Conservation (phyloP, 2,797 vertebrate genomes). For the Lepus oiostolus region DNA sequence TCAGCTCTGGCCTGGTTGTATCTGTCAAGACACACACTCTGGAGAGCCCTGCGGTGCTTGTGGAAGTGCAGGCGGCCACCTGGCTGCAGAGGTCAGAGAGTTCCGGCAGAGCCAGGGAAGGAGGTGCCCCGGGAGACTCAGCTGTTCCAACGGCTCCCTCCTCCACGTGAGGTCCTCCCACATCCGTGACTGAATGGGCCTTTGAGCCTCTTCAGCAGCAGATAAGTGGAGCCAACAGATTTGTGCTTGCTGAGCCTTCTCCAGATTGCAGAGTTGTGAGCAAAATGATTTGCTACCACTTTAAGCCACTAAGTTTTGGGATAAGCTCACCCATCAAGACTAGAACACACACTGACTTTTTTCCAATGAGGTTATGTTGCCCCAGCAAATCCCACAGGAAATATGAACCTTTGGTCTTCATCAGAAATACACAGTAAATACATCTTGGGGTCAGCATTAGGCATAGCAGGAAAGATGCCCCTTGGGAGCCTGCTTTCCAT, state of each 20-base stretch:
- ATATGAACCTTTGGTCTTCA: background rate
- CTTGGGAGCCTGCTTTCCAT: too few species aligned
- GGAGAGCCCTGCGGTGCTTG: background rate
- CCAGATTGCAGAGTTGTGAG: background rate
- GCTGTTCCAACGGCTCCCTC: too few species aligned
- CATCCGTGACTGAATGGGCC: background rate
- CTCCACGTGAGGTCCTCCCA: background rate
- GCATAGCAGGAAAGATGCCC: too few species aligned
- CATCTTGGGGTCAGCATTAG: too few species aligned
- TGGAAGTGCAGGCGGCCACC: background rate
- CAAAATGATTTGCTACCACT: background rate
- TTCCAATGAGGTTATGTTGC: background rate
- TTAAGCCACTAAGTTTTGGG: background rate
- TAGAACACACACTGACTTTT: background rate
- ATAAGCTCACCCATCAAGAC: background rate
- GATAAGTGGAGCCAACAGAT: background rate
- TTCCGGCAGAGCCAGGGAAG: fast-evolving
- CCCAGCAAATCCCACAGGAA: background rate
- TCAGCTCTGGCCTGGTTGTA: background rate
- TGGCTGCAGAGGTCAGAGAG: background rate
- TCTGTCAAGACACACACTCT: background rate
- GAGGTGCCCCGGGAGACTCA: background rate
- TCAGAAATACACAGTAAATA: background rate
- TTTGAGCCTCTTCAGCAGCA: background rate
- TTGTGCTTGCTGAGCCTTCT: background rate